Base-by-base conservation (phyloP, 2,797 vertebrate genomes). In the Pseudomugil gertrudae region DNA sequence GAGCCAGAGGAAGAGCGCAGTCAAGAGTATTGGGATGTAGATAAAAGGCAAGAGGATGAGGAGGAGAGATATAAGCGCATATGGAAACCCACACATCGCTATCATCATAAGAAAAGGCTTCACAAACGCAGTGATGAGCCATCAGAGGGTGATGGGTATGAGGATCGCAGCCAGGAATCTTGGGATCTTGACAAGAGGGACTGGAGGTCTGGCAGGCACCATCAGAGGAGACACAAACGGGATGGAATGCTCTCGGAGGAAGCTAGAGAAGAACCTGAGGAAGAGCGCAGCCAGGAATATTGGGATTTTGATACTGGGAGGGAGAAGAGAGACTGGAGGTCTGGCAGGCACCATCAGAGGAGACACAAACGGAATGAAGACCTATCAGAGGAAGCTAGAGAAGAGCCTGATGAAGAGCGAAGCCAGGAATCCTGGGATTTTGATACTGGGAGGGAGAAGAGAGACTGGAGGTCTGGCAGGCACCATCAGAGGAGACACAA, bases 61-160 rank as follows among this genome's bases (percentile, higher is more conserved):
- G 85, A 81, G 5, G 92, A 94, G 3, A 88, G 86, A 67, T 60
- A 79, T 15, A 91, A 85, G 57, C 85, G 68, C 29, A 65, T 77
- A 32, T 93, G 90, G 91, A 92, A 78, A 33, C 90, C 91, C n/a
- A 74, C 87, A 27, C 89, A 81, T 43, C 81, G 84, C 57, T 92
- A 84, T 58, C 86, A 89, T 35, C 90, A 92, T 74, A 9, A 92
- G 92, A 82, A 91, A 75, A 83, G 36, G 19, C 6, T 79, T 48
- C 90, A 90, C 21, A 92, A 85, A 56, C 86, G 90, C 15, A 56
- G 61, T 0, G 87, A 90, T 13, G 93, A 87, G 0, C 71, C 63
- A 17, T 65, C 69, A 0, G 84, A 87, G 40, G 78, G 76, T 0
- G 69, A 78, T 1, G 78, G 63, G 2, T 63, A 77, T 4, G 69